Conservation (phyloP, 2,888 invertebrate genomes). For the Neelides folsomi region DNA sequence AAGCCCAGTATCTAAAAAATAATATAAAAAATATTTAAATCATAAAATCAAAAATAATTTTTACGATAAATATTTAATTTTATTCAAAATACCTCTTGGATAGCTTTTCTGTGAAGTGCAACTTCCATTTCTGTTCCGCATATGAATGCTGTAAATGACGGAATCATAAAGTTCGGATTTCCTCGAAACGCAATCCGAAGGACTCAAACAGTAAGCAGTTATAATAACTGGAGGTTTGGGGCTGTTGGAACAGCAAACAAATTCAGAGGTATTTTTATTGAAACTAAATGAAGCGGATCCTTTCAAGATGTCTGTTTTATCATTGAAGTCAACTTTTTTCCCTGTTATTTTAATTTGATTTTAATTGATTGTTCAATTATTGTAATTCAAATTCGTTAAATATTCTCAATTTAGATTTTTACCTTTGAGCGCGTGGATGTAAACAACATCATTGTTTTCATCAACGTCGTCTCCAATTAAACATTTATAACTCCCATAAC, state of each 20-base stretch:
- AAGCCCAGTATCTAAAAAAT: slow-evolving; percentile 24
- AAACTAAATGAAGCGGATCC: slow-evolving; percentile 23
- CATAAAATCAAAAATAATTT: too few relatives aligned
- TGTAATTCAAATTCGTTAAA: too few relatives aligned
- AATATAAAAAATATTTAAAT: slow-evolving; percentile 7
- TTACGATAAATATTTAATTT: too few relatives aligned
- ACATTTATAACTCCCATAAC: slow-evolving; percentile 27
- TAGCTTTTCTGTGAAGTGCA: slow-evolving; percentile 20
- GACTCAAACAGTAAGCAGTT: slow-evolving; percentile 26
- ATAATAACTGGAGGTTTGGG: slow-evolving; percentile 22
- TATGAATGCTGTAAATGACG: too few relatives aligned
- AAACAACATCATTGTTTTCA: slow-evolving; percentile 12
- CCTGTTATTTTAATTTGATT: background rate
- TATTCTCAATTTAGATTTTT: background rate
- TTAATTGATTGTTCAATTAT: background rate
- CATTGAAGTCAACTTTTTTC: background rate
- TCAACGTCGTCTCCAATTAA: slow-evolving; percentile 19
- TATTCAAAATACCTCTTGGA: background rate
- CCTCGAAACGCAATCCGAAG: slow-evolving; percentile 14
- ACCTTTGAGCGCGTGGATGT: slow-evolving; percentile 11
- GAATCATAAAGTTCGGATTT: too few relatives aligned
- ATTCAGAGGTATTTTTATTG: slow-evolving; percentile 16
- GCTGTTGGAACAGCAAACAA: slow-evolving; percentile 29
- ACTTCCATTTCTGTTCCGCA: slow-evolving; percentile 12
- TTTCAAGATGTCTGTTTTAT: slow-evolving; percentile 16